A percentile compares a stretch with the other conserved stretches of the same genome.
phyloP scores from a whole-genome alignment of 2,113 vertebrate genomes.

The Prionailurus viverrinus region DNA sequence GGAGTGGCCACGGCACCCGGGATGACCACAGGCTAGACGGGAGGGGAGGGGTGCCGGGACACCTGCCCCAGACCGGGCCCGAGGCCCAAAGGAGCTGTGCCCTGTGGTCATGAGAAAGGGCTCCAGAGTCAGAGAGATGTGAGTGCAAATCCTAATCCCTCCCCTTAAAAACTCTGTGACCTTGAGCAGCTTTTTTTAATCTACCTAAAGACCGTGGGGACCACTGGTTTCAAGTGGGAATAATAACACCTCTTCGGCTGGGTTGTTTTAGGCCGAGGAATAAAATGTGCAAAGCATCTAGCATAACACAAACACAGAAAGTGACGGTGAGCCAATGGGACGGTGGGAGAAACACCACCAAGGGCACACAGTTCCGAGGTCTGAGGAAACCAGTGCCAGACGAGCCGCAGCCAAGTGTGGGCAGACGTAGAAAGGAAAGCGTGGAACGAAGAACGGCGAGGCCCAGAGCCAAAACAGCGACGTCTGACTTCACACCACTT shows the following conservation, averaged over 20 bases:
- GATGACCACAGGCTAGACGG: no score
- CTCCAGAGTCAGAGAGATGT: background rate
- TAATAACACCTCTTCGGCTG: background rate
- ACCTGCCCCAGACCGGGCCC: background rate
- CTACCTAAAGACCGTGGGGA: background rate
- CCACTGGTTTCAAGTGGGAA: background rate
- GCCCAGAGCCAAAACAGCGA: background rate
- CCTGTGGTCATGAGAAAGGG: background rate
- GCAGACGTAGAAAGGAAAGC: no score
- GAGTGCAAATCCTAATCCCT: no score
- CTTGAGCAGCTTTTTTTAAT: background rate
- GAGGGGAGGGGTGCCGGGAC: background rate
- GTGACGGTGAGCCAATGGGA: background rate
- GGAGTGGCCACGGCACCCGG: rapidly evolving
- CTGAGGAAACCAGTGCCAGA: background rate
- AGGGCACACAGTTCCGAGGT: rapidly evolving
- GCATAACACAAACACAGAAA: background rate
- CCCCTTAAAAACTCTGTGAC: background rate
- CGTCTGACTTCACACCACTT: background rate
- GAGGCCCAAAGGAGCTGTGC: background rate
- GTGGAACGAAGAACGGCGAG: rapidly evolving
- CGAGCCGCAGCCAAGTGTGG: no score
- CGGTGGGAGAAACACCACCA: background rate
- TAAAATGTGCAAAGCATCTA: background rate
- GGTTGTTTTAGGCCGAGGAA: background rate